A percentile compares a stretch with the other conserved stretches of the same genome.
Conservation (phyloP, 2,888 invertebrate genomes). For the Drosophila ezoana region DNA sequence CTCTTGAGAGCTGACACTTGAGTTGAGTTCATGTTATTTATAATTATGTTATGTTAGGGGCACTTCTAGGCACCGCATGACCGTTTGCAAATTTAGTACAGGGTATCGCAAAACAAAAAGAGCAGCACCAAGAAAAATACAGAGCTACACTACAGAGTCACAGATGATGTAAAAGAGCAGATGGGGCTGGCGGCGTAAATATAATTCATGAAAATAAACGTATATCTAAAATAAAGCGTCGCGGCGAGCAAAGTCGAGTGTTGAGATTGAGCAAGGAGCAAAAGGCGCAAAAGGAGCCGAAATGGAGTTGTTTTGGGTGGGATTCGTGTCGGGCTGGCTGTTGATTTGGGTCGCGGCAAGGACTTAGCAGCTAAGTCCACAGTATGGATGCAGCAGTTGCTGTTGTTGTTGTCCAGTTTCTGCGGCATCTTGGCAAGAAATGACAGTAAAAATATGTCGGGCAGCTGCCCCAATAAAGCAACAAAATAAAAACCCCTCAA, state of each 20-base stretch:
- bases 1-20: not conserved
- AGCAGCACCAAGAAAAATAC: conserved; percentile 2
- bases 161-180: conserved; percentile 9
- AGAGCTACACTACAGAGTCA: not conserved
- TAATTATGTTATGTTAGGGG: not conserved
- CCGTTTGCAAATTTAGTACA: not conserved
- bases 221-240: conserved; percentile 40
- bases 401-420: conserved; percentile 28
- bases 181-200: conserved; percentile 25
- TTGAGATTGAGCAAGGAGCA: conserved; percentile 19
- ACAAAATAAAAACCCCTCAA: not conserved
- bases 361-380: conserved; percentile 68
- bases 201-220: conserved; percentile 51
- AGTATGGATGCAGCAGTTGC: conserved; percentile 24
- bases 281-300: conserved; percentile 2
- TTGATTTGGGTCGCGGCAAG: conserved; percentile 75
- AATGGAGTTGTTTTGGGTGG: not conserved
- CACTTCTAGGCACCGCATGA: no score
- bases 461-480: conserved; percentile 14
- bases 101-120: conserved; percentile 10
- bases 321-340: conserved; percentile 18
- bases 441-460: conserved; percentile 77
- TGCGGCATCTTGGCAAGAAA: conserved; percentile 49
- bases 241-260: conserved; percentile 21
- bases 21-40: not conserved